Evolutionary conservation across 2,888 invertebrate species (phyloP).

Genomic region (Troides oblongomaculatus): DNA sequence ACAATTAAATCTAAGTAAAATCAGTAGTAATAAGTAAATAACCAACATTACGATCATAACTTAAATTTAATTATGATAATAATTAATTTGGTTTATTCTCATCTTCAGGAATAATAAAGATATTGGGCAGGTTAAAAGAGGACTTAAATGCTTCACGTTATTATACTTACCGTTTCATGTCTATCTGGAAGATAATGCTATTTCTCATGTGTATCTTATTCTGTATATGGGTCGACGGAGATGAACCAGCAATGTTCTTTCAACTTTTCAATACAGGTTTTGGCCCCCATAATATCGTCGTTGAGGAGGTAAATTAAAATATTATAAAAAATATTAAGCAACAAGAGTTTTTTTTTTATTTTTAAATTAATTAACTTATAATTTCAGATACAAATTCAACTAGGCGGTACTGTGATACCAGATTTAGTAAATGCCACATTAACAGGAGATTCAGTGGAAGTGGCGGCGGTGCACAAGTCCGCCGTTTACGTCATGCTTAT

Average conservation of each 20-base stretch:
- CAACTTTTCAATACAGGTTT: slow-evolving; percentile 87
- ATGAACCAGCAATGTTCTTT: slow-evolving; percentile 88
- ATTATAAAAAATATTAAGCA: too few species aligned
- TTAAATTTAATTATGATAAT: not conserved
- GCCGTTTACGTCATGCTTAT: slow-evolving; percentile 88
- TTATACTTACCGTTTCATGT: slow-evolving; percentile 93
- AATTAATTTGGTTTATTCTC: slow-evolving; percentile 18
- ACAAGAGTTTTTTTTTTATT: too few species aligned
- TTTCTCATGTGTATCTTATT: slow-evolving; percentile 88
- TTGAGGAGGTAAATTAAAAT: slow-evolving; percentile 81
- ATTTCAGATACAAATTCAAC: slow-evolving; percentile 80
- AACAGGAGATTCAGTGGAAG: slow-evolving; percentile 86
- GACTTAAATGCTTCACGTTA: slow-evolving; percentile 90
- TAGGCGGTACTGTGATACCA: slow-evolving; percentile 82
- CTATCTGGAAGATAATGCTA: slow-evolving; percentile 92
- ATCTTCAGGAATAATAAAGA: slow-evolving; percentile 83
- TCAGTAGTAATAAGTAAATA: too few species aligned
- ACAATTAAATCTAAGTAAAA: too few species aligned
- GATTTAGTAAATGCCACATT: slow-evolving; percentile 88
- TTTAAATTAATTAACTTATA: not conserved
- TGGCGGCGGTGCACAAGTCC: slow-evolving; percentile 85
- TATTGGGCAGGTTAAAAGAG: slow-evolving; percentile 88
- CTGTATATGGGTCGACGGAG: slow-evolving; percentile 86
- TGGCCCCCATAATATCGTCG: slow-evolving; percentile 87
- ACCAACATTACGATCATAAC: not conserved